A percentile compares a stretch with the other conserved stretches of the same genome.
Conservation (phyloP, 1,140 invertebrate species). For the Drosophila pallidifrons region DNA sequence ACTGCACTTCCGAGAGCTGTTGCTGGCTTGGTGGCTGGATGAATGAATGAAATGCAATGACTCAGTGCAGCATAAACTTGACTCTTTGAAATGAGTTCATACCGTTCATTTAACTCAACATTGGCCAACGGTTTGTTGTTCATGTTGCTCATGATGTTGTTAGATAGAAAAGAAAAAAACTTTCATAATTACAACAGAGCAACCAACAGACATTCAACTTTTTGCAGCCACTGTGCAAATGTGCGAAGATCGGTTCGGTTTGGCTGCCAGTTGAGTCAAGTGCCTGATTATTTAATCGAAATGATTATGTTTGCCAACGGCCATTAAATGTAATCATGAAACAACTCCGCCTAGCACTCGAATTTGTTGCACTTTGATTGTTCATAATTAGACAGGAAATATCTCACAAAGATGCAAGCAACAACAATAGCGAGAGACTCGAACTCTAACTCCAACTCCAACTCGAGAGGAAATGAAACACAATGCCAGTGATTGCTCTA, state of each 20-base stretch:
- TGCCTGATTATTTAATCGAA: constrained; percentile 78
- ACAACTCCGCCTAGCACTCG: constrained; percentile 32
- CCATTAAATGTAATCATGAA: constrained; percentile 75
- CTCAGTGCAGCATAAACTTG: constrained; percentile 69
- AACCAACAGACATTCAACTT: constrained; percentile 48
- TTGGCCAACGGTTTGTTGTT: constrained; percentile 37
- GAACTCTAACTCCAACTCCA: not conserved
- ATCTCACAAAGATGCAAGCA: constrained; percentile 47
- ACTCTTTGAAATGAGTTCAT: constrained; percentile 76
- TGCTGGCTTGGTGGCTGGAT: constrained; percentile 27
- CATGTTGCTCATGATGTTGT: constrained; percentile 9
- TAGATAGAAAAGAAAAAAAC: constrained; percentile 58
- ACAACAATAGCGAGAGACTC: not conserved
- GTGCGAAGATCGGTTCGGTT: constrained; percentile 60
- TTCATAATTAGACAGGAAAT: constrained; percentile 73
- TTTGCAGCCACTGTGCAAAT: constrained; percentile 61
- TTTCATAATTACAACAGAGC: constrained; percentile 73
- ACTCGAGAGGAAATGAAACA: constrained; percentile 7
- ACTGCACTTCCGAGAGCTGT: constrained; percentile 52
- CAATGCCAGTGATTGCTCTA: constrained; percentile 4
- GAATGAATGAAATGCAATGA: constrained; percentile 59
- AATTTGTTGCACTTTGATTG: constrained; percentile 61
- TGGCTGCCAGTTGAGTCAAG: constrained; percentile 8
- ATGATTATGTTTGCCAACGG: constrained; percentile 75
- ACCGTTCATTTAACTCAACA: constrained; percentile 61